Base-by-base conservation (phyloP, 2,888 invertebrate species). In the Apoderus coryli region DNA sequence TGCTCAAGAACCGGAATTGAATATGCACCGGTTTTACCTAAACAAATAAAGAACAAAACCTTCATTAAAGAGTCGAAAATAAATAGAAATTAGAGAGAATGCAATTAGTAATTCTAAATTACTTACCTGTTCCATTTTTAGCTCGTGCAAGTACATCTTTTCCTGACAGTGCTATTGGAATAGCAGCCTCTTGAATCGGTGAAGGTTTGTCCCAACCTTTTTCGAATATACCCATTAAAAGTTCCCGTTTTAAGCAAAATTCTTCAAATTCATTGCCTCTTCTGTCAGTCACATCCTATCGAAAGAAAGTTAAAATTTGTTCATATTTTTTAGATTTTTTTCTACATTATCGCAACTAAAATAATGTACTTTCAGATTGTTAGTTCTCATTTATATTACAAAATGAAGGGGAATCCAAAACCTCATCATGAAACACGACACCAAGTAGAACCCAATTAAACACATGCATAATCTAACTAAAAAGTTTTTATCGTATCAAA, bases 141-240 rank as follows among this genome's bases (percentile, higher is more conserved):
- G 98, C 98, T 60, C 98, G 73, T 37, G 98, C 98, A 52, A 98
- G 72, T 48, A 98, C 80, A 65, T 99, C 96, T 64, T 92, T 82
- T 51, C 96, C 96, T 52, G 90, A 84, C 47, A 98, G 72, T 43
- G 98, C 96, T 53, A 96, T 89, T 39, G 96, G 96, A 64, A 98
- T 98, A 57, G 95, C 88, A 52, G 90, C 90, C 69, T 95, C 98
- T 70, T 98, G 98, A 65, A 98, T 98, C 15, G 98, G 98, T 39
- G 93, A 93, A 32, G 98, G 98, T 62, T 90, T 89, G 60, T 99
- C 98, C 98, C 90, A 95, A 37, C 95, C 98, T 64, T 98, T 98
- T 61, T 99, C 98, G 61, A 96, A 99, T 56, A 99, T 98, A 44
- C 98, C 98, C 95, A 98, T 98, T 48, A 98, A 66, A 50, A 98